Conservation (phyloP, 1,140 invertebrate genomes). For the Adoxophyes honmai region DNA sequence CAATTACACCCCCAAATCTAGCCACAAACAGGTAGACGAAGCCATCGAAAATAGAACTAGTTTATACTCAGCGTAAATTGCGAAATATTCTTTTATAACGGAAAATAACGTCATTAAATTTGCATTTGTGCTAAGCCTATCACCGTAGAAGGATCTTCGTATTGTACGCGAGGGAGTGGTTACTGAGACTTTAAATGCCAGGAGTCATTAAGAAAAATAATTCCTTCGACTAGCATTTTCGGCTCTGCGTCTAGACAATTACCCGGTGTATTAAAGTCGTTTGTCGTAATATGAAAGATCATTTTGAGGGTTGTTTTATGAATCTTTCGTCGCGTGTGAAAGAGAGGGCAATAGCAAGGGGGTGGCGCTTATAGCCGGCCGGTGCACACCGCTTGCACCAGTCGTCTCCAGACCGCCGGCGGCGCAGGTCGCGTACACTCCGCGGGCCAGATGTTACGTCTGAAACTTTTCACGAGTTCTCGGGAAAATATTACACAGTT, state of each 20-base stretch:
- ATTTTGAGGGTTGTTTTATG: conserved; percentile 39
- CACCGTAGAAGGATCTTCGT: neutral
- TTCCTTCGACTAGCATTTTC: neutral
- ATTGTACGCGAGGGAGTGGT: conserved; percentile 7
- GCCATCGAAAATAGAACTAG: neutral
- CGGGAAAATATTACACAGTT: conserved; percentile 44
- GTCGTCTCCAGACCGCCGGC: conserved; percentile 39
- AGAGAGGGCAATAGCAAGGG: conserved; percentile 50
- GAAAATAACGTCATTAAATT: neutral
- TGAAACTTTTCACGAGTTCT: conserved; percentile 68
- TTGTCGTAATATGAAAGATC: conserved; percentile 41
- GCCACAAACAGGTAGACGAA: neutral
- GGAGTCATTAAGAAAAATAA: conserved; percentile 4
- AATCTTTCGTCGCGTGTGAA: conserved; percentile 37
- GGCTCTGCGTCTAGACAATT: neutral
- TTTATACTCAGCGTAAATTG: neutral
- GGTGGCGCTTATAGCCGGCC: conserved; percentile 41
- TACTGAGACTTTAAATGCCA: neutral
- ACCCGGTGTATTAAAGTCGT: conserved; percentile 3
- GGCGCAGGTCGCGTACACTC: conserved; percentile 33
- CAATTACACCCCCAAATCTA: neutral
- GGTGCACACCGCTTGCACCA: conserved; percentile 48
- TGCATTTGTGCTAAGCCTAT: conserved; percentile 9
- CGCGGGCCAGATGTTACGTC: conserved; percentile 17
- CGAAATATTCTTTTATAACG: neutral